Percentiles rank a stretch among this genome's conserved stretches.
Evolutionary conservation across 2,797 vertebrate genomes (phyloP).

Genomic region (Tapera naevia): DNA sequence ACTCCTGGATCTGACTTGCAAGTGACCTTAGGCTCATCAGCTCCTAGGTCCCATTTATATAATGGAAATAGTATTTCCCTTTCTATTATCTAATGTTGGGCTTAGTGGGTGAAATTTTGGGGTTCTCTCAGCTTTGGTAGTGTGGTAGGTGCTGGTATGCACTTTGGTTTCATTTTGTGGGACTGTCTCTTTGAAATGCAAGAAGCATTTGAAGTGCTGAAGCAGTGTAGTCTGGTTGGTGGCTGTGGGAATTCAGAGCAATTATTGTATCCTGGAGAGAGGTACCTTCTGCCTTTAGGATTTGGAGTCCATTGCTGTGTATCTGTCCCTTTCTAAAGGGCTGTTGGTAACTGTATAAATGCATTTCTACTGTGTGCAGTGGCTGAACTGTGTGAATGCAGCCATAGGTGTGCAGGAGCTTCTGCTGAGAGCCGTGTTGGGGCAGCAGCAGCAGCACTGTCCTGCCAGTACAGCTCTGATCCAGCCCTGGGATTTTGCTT

Average conservation of each 20-base stretch:
- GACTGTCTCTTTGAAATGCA: not conserved
- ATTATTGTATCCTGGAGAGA: not conserved
- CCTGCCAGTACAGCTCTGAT: not conserved
- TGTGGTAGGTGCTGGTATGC: not conserved
- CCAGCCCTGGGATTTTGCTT: not conserved
- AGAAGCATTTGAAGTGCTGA: not conserved
- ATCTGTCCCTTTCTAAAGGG: not conserved
- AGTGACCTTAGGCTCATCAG: not conserved
- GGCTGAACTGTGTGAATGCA: not conserved
- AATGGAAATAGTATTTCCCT: not conserved
- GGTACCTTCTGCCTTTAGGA: not conserved
- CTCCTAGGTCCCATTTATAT: not conserved
- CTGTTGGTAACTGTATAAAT: fast-evolving
- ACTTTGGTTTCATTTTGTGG: not conserved
- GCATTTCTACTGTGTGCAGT: fast-evolving
- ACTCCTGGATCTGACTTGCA: not conserved
- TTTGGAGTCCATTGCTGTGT: not conserved
- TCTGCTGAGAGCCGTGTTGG: not conserved
- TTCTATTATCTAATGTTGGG: fast-evolving
- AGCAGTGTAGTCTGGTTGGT: not conserved
- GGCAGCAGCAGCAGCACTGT: not conserved
- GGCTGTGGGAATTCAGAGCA: not conserved
- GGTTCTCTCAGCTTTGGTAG: not conserved
- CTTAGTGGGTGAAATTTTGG: not conserved
- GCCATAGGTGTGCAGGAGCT: not conserved